These are phyloP conservation scores for Benitochromis conjunctus DNA, from an alignment of 2,113 vertebrate genomes.

Conservation along the genomic window DNA sequence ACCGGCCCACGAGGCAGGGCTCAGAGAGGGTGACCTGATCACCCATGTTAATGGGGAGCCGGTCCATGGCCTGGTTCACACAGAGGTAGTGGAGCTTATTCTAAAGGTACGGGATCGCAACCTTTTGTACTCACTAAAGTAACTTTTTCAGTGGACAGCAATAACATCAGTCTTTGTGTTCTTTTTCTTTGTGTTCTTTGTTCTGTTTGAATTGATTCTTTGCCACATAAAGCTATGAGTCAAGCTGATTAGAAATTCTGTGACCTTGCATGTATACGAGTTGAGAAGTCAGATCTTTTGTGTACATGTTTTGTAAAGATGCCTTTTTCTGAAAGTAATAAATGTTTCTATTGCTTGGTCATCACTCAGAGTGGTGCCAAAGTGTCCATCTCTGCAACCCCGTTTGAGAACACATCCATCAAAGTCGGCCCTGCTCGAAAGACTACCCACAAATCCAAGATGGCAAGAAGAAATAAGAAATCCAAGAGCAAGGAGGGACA, in stretches of 20 bases:
- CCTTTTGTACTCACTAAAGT: neutral
- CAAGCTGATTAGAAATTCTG: neutral
- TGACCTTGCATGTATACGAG: neutral
- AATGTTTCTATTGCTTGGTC: neutral
- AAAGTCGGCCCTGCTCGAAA: constrained; percentile 93
- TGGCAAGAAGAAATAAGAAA: constrained; percentile 93
- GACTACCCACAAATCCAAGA: constrained; percentile 88
- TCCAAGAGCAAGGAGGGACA: constrained; percentile 88
- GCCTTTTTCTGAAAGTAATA: neutral
- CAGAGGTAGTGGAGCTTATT: constrained; percentile 95
- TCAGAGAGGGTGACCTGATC: constrained; percentile 93
- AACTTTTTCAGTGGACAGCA: neutral
- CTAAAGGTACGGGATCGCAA: constrained; percentile 80
- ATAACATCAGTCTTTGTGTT: neutral
- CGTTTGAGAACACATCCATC: constrained; percentile 96
- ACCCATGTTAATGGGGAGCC: constrained; percentile 96
- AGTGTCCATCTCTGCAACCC: constrained; percentile 91
- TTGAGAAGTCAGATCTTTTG: neutral
- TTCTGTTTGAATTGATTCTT: neutral
- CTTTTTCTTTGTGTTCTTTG: neutral
- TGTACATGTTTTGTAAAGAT: neutral
- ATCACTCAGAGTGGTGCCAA: constrained; percentile 86
- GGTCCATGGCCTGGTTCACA: constrained; percentile 93
- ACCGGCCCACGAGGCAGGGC: constrained; percentile 88
- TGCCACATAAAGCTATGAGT: neutral